Base-by-base conservation (phyloP, 2,888 invertebrate genomes). In the Hyposoter didymator region DNA sequence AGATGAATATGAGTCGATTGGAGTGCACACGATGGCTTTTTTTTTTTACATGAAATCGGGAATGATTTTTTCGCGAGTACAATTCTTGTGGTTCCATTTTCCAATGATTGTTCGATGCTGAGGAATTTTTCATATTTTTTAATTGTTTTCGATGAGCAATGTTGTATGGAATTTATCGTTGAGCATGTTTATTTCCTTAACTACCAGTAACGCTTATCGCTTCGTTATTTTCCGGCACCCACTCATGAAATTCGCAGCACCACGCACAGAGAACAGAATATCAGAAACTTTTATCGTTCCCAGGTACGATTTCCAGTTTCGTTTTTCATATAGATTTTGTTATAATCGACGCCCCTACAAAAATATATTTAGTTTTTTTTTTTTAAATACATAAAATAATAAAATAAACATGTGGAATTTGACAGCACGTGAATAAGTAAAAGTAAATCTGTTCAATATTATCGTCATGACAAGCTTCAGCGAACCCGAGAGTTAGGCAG, bases 1-100 rank as follows among this genome's bases (percentile, higher is more conserved):
- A 52, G 78, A 81, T 81, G 81, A 78, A 84, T 84, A 81, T 84
- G 62, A 84, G 78, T 81, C 81, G 81, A 84, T 84, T 78, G 66
- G 67, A 80, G 35, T 76, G 73, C 35, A 66, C 35, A 32, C 45
- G 35, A 45, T 28, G 17, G 45, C 59, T 10, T 45, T n/a, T 49
- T 49, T 49, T 49, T 59, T 74, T 62, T 28, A 59, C 17, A 55
- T 39, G 39, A 59, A 59, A 22, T 22, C 35, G 19, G 14, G 17
- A 22, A 17, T 43, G 17, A 73, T 73, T 73, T 55, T 73, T 39
- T 14, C 14, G 6, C 19, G 19, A 22, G 17, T 22, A 22, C 43
- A 28, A 28, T 47, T 69, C 28, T 4, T 17, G 10, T 10, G 49
- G 28, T n/a, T 28, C 1, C 17, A 28, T 32, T 49, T 67, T 59